These are phyloP conservation scores for Sminthurides bifidus DNA, from an alignment of 1,140 invertebrate species.

Conservation along the genomic window DNA sequence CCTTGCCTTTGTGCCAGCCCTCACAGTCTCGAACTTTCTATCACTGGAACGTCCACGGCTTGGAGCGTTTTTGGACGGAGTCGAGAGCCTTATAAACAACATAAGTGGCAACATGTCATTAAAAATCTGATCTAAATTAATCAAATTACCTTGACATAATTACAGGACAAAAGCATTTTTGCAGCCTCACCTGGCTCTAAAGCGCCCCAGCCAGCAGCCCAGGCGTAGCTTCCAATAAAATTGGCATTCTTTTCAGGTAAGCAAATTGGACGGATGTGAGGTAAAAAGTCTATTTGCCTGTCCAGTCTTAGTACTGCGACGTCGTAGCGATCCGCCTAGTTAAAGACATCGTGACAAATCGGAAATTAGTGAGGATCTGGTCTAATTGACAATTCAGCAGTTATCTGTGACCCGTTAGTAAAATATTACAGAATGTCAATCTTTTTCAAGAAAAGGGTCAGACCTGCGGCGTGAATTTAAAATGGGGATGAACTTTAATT, in stretches of 20 bases:
- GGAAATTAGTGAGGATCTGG: too few species aligned
- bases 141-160: too few species aligned
- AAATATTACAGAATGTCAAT: too few species aligned
- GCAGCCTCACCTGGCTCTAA: slow-evolving; percentile 39
- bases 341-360: slow-evolving; percentile 3
- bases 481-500: slow-evolving; percentile 84
- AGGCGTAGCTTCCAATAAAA: slow-evolving; percentile 78
- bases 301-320: slow-evolving; percentile 81
- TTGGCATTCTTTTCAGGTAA: slow-evolving; percentile 78
- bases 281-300: slow-evolving; percentile 72
- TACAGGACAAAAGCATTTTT: too few species aligned
- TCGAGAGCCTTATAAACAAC: slow-evolving; percentile 69
- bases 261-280: slow-evolving; percentile 86
- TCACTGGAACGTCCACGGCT: slow-evolving; percentile 81
- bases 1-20: slow-evolving; percentile 47
- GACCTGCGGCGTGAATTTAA: slow-evolving; percentile 87
- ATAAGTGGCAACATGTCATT: too few species aligned
- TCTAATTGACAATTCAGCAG: too few species aligned
- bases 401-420: too few species aligned
- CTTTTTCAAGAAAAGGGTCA: too few species aligned
- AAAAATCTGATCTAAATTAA: too few species aligned
- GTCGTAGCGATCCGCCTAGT: slow-evolving; percentile 59
- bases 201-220: slow-evolving; percentile 88
- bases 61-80: slow-evolving; percentile 79
- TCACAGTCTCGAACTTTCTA: slow-evolving; percentile 79